Evolutionary conservation across 2,797 vertebrate genomes (phyloP).

Genomic region (Microtus agrestis): DNA sequence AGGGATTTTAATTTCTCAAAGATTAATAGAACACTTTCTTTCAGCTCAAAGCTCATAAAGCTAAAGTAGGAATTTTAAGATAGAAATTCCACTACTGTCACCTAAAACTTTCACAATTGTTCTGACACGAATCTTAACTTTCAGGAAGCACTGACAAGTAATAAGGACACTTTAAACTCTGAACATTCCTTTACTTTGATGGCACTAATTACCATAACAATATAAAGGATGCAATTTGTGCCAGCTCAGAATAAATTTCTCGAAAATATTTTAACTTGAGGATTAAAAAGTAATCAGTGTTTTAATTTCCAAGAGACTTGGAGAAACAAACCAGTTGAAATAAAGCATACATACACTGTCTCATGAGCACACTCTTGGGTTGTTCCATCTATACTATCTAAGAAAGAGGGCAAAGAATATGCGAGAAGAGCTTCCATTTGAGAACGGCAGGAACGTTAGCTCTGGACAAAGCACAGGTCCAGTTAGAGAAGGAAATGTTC

Average conservation of each 20-base stretch:
- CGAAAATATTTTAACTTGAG: constrained; percentile 62
- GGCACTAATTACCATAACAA: constrained; percentile 47
- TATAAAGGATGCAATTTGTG: constrained; percentile 26
- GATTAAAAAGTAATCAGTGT: constrained; percentile 58
- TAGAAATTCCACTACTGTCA: constrained; percentile 42
- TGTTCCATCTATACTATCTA: constrained; percentile 21
- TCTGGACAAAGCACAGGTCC: not conserved
- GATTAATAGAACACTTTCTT: constrained; percentile 55
- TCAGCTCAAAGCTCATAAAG: constrained; percentile 44
- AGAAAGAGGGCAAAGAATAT: constrained; percentile 1
- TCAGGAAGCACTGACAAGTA: constrained; percentile 47
- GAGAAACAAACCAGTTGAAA: constrained; percentile 52
- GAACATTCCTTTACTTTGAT: constrained; percentile 46
- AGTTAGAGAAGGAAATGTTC: not conserved
- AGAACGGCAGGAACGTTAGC: not conserved
- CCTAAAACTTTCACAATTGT: constrained; percentile 53
- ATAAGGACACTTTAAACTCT: constrained; percentile 49
- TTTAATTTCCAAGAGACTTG: constrained; percentile 68
- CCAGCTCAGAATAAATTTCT: constrained; percentile 42
- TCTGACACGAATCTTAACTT: constrained; percentile 56
- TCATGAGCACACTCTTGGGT: constrained; percentile 24
- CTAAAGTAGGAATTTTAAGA: constrained; percentile 44
- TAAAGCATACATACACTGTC: constrained; percentile 37
- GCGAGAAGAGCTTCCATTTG: not conserved
- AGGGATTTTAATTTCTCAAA: constrained; percentile 60